Conservation (phyloP, 2,113 vertebrate genomes). For the Sebastes fasciatus region DNA sequence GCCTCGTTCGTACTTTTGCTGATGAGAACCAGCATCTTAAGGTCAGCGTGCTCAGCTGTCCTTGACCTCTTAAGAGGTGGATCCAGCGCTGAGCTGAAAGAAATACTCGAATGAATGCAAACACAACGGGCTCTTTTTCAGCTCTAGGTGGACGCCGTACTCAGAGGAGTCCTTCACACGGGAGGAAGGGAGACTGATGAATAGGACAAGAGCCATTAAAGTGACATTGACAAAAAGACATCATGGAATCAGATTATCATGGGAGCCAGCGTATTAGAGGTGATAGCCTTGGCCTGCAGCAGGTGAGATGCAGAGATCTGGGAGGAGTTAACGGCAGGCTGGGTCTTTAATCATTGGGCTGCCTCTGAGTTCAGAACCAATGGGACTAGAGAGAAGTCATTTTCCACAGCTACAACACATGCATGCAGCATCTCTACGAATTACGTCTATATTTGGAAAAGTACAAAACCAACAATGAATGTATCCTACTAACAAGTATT, state of each 20-base stretch:
- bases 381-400: not conserved
- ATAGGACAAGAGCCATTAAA: conserved; percentile 59
- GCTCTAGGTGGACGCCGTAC: not conserved
- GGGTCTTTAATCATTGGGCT: conserved; percentile 47
- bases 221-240: conserved; percentile 74
- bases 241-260: conserved; percentile 63
- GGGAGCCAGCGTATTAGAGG: conserved; percentile 45
- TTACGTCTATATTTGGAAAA: too few species aligned
- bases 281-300: conserved; percentile 49
- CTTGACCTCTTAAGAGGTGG: conserved; percentile 14
- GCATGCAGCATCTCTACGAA: not conserved
- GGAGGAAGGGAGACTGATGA: conserved; percentile 47
- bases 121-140: not conserved
- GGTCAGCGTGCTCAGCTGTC: conserved; percentile 6
- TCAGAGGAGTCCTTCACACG: conserved; percentile 16
- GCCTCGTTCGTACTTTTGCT: not conserved
- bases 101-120: not conserved
- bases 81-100: conserved; percentile 11
- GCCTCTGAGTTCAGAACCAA: conserved; percentile 4
- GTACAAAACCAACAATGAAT: too few species aligned
- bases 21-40: not conserved
- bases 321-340: conserved; percentile 14
- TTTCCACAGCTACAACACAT: not conserved
- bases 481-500: too few species aligned
- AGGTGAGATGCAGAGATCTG: conserved; percentile 51